These are phyloP conservation scores for Cardiocondyla obscurior DNA, from an alignment of 1,140 invertebrate species.

Conservation along the genomic window DNA sequence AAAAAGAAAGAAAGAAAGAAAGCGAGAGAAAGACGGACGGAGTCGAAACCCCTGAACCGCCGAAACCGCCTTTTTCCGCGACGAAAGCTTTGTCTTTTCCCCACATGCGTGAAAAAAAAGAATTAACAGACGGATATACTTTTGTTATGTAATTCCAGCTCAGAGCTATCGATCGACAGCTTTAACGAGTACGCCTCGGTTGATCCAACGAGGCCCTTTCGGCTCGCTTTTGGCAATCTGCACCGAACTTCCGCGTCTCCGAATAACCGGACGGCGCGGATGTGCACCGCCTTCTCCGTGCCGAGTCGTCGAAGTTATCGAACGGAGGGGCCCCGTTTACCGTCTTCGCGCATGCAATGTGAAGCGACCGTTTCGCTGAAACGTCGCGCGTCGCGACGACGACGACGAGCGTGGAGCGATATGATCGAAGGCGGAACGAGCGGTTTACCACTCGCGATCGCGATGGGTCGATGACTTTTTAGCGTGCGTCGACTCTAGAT, in stretches of 20 bases:
- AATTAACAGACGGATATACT: no score
- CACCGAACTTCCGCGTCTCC: no score
- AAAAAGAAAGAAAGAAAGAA: not conserved
- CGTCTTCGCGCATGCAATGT: constrained; percentile 39
- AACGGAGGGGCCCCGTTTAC: constrained; percentile 28
- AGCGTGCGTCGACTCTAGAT: not conserved
- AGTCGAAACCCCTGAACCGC: no score
- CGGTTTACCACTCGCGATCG: not conserved
- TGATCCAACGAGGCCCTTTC: no score
- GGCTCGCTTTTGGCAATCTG: no score
- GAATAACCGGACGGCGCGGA: not conserved
- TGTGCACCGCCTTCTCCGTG: not conserved
- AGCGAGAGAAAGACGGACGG: not conserved
- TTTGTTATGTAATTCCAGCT: no score
- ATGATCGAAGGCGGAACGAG: constrained; percentile 24
- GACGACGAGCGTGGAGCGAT: not conserved
- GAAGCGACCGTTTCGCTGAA: not conserved
- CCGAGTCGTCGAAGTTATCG: constrained; percentile 10
- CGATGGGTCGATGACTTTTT: constrained; percentile 50
- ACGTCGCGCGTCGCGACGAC: not conserved
- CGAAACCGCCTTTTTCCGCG: not conserved
- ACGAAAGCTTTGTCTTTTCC: no score
- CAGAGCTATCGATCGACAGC: no score
- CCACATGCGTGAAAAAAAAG: not conserved
- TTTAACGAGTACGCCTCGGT: no score